phyloP scores from a whole-genome alignment of 2,888 invertebrate species.

The Xanthia icteritia region DNA sequence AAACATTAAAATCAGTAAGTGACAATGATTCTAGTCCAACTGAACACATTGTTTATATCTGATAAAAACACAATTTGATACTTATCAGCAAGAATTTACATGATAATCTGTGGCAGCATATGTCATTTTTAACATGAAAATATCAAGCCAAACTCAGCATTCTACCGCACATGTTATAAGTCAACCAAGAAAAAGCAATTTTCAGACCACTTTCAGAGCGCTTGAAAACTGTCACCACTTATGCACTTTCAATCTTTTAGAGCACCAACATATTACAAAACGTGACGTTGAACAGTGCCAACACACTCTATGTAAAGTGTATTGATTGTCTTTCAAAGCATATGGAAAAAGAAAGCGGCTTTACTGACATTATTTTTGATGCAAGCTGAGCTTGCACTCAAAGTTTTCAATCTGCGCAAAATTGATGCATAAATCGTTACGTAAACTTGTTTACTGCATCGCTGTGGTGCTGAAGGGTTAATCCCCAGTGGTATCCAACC shows the following conservation, averaged over 20 bases:
- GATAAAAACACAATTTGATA: constrained; percentile 2
- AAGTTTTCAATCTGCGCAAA: constrained; percentile 21
- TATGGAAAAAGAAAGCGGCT: constrained; percentile 8
- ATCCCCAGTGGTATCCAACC: not conserved
- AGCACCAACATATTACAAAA: constrained; percentile 22
- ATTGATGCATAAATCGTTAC: not conserved
- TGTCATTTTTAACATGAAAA: not conserved
- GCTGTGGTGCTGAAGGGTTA: not conserved
- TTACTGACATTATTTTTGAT: constrained; percentile 11
- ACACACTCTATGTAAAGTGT: constrained; percentile 11
- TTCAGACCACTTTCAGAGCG: constrained; percentile 35
- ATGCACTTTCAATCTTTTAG: constrained; percentile 51
- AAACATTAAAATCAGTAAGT: not conserved
- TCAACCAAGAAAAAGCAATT: constrained; percentile 27
- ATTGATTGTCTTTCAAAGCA: constrained; percentile 30
- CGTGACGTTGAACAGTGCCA: constrained; percentile 20
- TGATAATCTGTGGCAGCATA: not conserved
- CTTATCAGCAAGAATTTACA: not conserved
- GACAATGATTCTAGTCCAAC: not conserved
- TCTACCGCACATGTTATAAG: not conserved
- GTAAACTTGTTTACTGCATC: constrained; percentile 13
- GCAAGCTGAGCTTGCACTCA: not conserved
- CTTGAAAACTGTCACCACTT: constrained; percentile 32
- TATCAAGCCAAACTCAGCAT: not conserved
- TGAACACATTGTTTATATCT: not conserved